Percentiles rank a stretch among this genome's conserved stretches.
Conservation (phyloP, 1,140 invertebrate species). For the Drosophila truncata region DNA sequence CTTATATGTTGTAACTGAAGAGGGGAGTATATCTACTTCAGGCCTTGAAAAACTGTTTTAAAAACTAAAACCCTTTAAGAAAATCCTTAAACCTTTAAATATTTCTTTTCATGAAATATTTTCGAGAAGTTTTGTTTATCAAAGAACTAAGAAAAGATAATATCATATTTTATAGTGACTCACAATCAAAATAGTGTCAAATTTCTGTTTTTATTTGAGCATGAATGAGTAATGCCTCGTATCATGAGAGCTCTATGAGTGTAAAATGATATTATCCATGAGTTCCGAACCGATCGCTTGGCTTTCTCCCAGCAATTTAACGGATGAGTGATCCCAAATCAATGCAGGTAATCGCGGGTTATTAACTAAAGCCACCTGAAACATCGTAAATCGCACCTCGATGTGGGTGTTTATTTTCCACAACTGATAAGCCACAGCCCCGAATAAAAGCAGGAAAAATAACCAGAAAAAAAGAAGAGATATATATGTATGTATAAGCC, state of each 20-base stretch:
- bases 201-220: background rate
- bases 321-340: conserved; percentile 30
- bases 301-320: conserved; percentile 38
- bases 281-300: conserved; percentile 11
- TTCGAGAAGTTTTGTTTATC: background rate
- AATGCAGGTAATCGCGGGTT: conserved; percentile 19
- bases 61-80: too few species aligned
- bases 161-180: background rate
- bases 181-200: background rate
- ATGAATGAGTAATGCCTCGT: conserved; percentile 11
- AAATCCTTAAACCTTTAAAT: background rate
- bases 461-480: background rate
- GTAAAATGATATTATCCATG: background rate
- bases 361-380: conserved; percentile 13
- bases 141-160: background rate
- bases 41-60: too few species aligned
- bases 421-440: background rate
- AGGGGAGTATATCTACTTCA: background rate
- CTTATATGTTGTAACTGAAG: background rate
- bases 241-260: background rate
- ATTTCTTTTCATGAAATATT: background rate
- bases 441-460: background rate
- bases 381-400: conserved; percentile 13
- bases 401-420: conserved; percentile 11
- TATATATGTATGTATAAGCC: conserved; percentile 20